phyloP scores from a whole-genome alignment of 2,888 invertebrate genomes.

The Aporophyla nigra region DNA sequence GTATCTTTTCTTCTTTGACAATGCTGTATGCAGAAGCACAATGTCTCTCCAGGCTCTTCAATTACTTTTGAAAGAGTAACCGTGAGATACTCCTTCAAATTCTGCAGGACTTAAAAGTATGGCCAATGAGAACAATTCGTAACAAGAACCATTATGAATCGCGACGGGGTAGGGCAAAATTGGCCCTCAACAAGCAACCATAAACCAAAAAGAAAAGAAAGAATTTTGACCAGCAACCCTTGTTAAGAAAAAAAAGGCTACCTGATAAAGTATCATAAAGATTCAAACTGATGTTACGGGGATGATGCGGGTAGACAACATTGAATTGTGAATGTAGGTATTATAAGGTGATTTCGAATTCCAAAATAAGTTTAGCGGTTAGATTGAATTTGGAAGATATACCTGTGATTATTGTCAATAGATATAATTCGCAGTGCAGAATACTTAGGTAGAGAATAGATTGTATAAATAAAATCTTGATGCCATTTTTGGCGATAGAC shows the following conservation, averaged over 20 bases:
- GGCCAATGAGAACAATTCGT: background rate
- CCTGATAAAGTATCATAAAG: slow-evolving; percentile 28
- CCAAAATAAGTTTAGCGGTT: background rate
- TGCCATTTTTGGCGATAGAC: too few relatives aligned
- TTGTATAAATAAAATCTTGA: background rate
- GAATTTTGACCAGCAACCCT: slow-evolving; percentile 49
- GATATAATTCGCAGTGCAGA: too few relatives aligned
- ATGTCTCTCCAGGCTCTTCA: background rate
- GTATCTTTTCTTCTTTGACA: background rate
- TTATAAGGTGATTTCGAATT: background rate
- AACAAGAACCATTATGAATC: slow-evolving; percentile 5
- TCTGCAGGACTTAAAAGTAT: background rate
- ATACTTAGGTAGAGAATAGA: background rate
- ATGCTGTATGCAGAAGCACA: slow-evolving; percentile 11
- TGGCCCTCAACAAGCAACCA: slow-evolving; percentile 4
- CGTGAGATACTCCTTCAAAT: background rate
- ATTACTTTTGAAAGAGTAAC: slow-evolving; percentile 5
- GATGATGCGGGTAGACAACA: slow-evolving; percentile 24
- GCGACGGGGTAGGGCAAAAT: slow-evolving; percentile 15
- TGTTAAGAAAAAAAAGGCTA: slow-evolving; percentile 35
- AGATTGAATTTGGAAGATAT: background rate
- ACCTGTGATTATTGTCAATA: too few relatives aligned
- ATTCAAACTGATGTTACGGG: slow-evolving; percentile 9
- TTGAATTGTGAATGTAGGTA: background rate
- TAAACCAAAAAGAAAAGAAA: background rate